Evolutionary conservation across 1,140 invertebrate species (phyloP).

Genomic region (Saxidomus purpurata): DNA sequence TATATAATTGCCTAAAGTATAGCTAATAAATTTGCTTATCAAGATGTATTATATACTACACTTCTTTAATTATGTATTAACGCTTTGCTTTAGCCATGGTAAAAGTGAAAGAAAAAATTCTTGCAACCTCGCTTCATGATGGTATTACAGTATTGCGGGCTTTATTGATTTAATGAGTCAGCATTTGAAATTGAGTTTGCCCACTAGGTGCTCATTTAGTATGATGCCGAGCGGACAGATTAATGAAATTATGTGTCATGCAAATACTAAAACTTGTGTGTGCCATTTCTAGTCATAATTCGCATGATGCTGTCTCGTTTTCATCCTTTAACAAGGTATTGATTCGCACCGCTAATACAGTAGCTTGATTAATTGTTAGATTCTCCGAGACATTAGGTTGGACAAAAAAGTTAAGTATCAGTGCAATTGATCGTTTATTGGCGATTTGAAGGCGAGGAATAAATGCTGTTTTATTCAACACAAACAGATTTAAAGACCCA

Average conservation of each 20-base stretch:
- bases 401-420: not conserved
- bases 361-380: not conserved
- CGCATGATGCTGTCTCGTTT: not conserved
- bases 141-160: not conserved
- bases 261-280: not conserved
- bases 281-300: conserved; percentile 16
- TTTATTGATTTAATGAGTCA: not conserved
- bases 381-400: not conserved
- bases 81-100: too few relatives aligned
- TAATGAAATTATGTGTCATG: conserved; percentile 11
- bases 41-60: too few relatives aligned
- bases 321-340: not conserved
- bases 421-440: conserved; percentile 12
- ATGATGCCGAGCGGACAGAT: not conserved
- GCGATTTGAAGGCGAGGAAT: not conserved
- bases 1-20: too few relatives aligned
- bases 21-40: too few relatives aligned
- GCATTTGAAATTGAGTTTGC: conserved; percentile 32
- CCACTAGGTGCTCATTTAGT: not conserved
- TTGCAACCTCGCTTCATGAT: too few relatives aligned
- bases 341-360: not conserved
- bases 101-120: too few relatives aligned
- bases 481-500: too few relatives aligned
- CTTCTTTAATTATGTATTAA: too few relatives aligned
- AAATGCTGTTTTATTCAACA: too few relatives aligned